Evolutionary conservation across 2,888 invertebrate genomes (phyloP), one percentile per base, ranked within the genome.

Genomic region (Diaprepes abbreviatus): DNA sequence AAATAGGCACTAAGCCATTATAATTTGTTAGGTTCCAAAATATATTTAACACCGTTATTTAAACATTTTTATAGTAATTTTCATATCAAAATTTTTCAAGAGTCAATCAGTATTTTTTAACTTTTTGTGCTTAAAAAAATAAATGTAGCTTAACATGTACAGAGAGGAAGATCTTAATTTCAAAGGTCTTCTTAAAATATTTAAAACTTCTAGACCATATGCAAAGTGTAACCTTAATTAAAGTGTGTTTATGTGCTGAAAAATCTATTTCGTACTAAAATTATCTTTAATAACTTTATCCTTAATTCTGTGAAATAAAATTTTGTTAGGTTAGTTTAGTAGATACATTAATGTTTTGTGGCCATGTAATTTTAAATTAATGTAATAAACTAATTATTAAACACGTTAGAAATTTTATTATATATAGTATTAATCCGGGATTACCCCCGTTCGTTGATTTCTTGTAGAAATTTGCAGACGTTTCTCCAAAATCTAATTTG

Each of bases 361-460:
- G 85, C 85, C 85, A 85, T 85, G 85, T 85, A 84, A 84, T 84
- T 84, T 84, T 84, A 84, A 84, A 83, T 84, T 84, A 84, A 83
- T 83, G 84, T 84, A 85, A 84, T 85, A 84, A 85, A 84, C 80
- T 82, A 83, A 77, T 79, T 77, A 79, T 78, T 78, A 68, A 71
- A 71, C 63, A 54, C 16, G 19, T 19, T 35, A 10, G 9, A 43
- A 1, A 4, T 43, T n/a, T 43, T 40, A 17, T 17, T 38, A 14
- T 24, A 24, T 4, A 24, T 4, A 24, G 5, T 24, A 5, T 24
- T 4, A 4, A 4, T 24, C 24, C 24, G 24, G n/a, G n/a, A n/a
- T n/a, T n/a, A n/a, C n/a, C n/a, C n/a, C n/a, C n/a, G n/a, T n/a
- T n/a, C n/a, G n/a, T n/a, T n/a, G n/a, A n/a, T n/a, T n/a, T n/a